Evolutionary conservation across 2,797 vertebrate species (phyloP).

Genomic region (Sitta carolinensis): DNA sequence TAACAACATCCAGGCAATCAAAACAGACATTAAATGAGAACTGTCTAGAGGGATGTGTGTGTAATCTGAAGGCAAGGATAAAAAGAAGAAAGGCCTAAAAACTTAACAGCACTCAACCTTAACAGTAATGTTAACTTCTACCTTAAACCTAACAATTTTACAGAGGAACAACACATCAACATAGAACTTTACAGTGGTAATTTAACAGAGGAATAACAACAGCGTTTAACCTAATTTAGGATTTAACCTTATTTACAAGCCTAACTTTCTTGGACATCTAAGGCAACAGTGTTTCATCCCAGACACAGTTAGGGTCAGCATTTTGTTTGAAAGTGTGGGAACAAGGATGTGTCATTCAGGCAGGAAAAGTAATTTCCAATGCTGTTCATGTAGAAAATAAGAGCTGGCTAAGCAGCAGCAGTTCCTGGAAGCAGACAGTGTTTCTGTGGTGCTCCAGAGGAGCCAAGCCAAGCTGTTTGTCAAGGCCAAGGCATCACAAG

Average conservation of each 20-base stretch:
- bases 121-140: too few species aligned
- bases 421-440: not conserved
- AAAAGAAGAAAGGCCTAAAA: not conserved
- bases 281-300: not conserved
- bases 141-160: not conserved
- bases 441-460: not conserved
- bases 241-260: not conserved
- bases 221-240: not conserved
- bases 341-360: accelerated
- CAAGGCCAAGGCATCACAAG: not conserved
- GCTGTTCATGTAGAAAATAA: not conserved
- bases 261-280: too few species aligned
- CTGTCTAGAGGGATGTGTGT: too few species aligned
- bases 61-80: not conserved
- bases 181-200: not conserved
- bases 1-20: not conserved
- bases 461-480: not conserved
- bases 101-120: not conserved
- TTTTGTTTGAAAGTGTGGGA: not conserved
- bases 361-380: not conserved
- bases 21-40: accelerated
- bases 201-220: not conserved
- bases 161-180: not conserved
- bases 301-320: not conserved
- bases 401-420: not conserved